A percentile compares a stretch with the other conserved stretches of the same genome.
Conservation (phyloP, 2,888 invertebrate genomes). For the Scotopteryx bipunctaria region DNA sequence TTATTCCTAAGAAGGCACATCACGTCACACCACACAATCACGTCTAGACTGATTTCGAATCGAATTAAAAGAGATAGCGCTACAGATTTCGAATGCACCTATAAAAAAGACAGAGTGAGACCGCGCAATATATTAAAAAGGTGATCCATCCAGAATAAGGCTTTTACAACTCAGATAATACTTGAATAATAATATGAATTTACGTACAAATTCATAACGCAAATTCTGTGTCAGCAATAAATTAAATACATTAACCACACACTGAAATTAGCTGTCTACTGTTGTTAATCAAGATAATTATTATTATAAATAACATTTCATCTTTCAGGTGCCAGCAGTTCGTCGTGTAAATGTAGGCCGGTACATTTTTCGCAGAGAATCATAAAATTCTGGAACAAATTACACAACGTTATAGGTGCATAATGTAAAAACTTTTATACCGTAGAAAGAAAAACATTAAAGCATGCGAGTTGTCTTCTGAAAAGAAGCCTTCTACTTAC, state of each 20-base stretch:
- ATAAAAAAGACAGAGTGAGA: no score
- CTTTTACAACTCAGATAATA: neutral
- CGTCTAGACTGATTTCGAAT: no score
- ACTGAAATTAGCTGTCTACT: neutral
- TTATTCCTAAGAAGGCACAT: no score
- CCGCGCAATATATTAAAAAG: no score
- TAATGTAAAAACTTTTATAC: no score
- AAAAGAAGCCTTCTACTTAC: slow-evolving; percentile 40
- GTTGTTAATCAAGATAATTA: no score
- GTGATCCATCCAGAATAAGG: neutral
- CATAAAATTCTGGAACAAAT: slow-evolving; percentile 59
- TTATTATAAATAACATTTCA: slow-evolving; percentile 26
- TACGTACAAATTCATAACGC: neutral
- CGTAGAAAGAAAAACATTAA: no score
- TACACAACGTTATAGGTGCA: no score
- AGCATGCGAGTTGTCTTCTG: no score
- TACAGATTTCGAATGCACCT: no score
- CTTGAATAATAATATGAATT: neutral
- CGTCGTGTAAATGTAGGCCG: slow-evolving; percentile 51
- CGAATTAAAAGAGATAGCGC: no score
- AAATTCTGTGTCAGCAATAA: neutral
- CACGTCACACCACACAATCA: no score
- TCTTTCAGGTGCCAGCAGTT: slow-evolving; percentile 62
- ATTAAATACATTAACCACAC: neutral
- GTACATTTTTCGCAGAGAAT: slow-evolving; percentile 57